These are phyloP conservation scores for Heliornis fulica DNA, from an alignment of 2,113 vertebrate genomes.

Conservation along the genomic window DNA sequence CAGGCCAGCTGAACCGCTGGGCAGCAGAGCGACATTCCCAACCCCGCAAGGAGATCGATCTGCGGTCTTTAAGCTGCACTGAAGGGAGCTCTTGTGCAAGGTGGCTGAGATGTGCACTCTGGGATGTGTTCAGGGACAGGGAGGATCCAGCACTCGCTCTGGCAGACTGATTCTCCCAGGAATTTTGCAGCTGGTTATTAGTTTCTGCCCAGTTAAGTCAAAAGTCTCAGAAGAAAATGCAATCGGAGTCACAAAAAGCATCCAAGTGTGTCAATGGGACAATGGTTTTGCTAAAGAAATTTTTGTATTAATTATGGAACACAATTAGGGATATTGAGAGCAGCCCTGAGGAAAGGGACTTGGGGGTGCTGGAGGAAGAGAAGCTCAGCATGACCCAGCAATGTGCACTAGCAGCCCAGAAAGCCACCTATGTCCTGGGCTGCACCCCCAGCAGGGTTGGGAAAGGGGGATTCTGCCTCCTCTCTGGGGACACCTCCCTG, in stretches of 20 bases:
- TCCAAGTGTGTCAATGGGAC: neutral
- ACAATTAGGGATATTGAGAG: neutral
- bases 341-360: too few species aligned
- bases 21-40: neutral
- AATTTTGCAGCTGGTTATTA: neutral
- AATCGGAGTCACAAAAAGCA: accelerated
- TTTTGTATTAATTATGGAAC: neutral
- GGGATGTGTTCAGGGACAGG: neutral
- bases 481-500: too few species aligned
- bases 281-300: neutral
- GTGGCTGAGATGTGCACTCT: accelerated
- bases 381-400: too few species aligned
- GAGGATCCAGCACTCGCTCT: accelerated
- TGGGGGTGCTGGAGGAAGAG: too few species aligned
- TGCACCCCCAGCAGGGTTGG: too few species aligned
- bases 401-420: too few species aligned
- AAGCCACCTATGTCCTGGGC: too few species aligned
- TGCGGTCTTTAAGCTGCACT: neutral
- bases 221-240: neutral
- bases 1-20: neutral
- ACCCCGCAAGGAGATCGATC: accelerated
- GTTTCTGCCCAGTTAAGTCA: neutral
- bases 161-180: neutral
- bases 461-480: too few species aligned
- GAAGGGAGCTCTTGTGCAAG: accelerated